Evolutionary conservation across 2,797 vertebrate species (phyloP).

Genomic region (Acrocephalus scirpaceus): DNA sequence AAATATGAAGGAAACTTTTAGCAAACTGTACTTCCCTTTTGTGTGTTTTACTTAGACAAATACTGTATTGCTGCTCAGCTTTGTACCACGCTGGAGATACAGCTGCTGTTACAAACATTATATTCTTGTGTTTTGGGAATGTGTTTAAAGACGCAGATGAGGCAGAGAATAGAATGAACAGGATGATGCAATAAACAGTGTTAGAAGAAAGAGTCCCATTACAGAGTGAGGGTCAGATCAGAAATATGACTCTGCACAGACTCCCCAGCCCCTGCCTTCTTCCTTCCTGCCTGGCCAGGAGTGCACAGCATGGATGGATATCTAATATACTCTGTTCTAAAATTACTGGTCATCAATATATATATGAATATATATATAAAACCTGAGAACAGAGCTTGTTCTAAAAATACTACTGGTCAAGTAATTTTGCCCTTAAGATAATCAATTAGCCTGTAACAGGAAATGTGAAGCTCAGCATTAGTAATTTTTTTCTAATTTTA

Average conservation of each 20-base stretch:
- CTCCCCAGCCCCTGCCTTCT: not conserved
- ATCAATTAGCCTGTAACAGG: not conserved
- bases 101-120: not conserved
- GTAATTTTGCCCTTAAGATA: not conserved
- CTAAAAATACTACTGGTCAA: not conserved
- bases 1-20: not conserved
- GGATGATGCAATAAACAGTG: not conserved
- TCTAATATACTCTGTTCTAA: not conserved
- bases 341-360: not conserved
- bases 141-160: not conserved
- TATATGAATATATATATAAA: not conserved
- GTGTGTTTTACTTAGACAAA: not conserved
- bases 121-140: not conserved
- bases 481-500: not conserved
- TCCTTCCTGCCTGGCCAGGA: not conserved
- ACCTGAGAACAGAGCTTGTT: not conserved
- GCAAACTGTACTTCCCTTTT: not conserved
- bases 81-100: not conserved
- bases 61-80: not conserved
- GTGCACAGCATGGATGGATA: fast-evolving
- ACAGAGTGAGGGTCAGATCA: not conserved
- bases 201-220: not conserved
- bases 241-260: not conserved
- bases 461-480: not conserved
- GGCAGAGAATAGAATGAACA: not conserved